Base-by-base conservation (phyloP, 2,888 invertebrate species). In the Coelopa pilipes region DNA sequence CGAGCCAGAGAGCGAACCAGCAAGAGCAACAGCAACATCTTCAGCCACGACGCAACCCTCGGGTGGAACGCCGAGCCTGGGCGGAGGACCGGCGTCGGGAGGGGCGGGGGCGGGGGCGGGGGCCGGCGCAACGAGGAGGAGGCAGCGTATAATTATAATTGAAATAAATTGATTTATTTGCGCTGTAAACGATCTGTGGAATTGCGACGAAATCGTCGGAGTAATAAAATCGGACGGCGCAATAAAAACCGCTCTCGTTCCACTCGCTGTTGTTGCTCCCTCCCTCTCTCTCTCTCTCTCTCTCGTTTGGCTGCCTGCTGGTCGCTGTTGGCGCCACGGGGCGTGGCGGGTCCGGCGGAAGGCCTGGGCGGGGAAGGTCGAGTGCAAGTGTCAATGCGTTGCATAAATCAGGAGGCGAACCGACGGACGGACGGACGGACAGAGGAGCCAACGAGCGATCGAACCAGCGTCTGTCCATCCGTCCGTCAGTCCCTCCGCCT, bases 111-210 rank as follows among this genome's bases (percentile, higher is more conserved):
- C 65, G 46, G 46, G 46, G 19, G 47, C 21, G 21, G 74, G 76
- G 78, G 77, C 78, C 77, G 78, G 65, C 47, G 49, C 73, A 76
- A 75, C 69, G 70, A 76, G 63, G 53, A 55, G 49, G 65, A 62
- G 46, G 49, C 72, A 76, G 66, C 74, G 84, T 86, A 81, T 85
- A 85, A 85, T 85, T 86, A 85, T 84, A 85, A 85, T 85, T 84
- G 85, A 85, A 84, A 85, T 84, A 83, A 86, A 85, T 86, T 85
- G 84, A 86, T 85, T 85, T 85, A 84, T 84, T 81, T 81, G 80
- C 81, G 75, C 79, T 78, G 78, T 79, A 78, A 79, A 76, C 75
- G 78, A 78, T 80, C 79, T 70, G 77, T 73, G 68, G 74, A 75
- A 70, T 75, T 82, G 79, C 79, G 80, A 80, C 79, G 80, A 81